Evolutionary conservation across 2,113 vertebrate species (phyloP).

Genomic region (Myiozetetes cayanensis): DNA sequence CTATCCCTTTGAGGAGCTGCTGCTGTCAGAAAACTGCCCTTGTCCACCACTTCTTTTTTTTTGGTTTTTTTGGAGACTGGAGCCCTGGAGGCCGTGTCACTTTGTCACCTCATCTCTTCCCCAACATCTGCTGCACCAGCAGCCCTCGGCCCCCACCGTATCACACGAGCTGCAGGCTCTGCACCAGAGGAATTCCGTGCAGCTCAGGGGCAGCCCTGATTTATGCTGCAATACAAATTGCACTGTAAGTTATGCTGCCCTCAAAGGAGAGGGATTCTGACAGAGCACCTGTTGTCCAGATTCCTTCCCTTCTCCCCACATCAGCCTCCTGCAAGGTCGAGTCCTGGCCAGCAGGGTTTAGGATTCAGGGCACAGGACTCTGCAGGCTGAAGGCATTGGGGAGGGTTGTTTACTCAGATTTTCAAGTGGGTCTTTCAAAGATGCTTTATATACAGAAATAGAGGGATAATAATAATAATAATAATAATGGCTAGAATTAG

Average conservation of each 20-base stretch:
- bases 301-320: neutral
- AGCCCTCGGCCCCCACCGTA: neutral
- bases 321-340: neutral
- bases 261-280: neutral
- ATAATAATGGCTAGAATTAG: neutral
- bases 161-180: neutral
- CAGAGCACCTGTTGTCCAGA: constrained; percentile 48
- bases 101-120: neutral
- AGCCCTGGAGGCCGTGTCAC: neutral
- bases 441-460: neutral
- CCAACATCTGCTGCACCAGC: neutral
- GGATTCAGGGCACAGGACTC: neutral
- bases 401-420: neutral
- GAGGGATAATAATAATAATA: neutral
- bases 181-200: neutral
- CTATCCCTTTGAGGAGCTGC: neutral
- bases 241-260: constrained; percentile 30
- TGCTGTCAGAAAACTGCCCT: neutral
- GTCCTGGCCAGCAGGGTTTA: neutral
- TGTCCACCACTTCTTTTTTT: fast-evolving
- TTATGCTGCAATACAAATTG: constrained; percentile 52
- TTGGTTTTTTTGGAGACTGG: neutral
- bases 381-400: neutral
- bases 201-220: too few species aligned
- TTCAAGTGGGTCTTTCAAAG: neutral